Conservation (phyloP, 2,113 vertebrate species). For the Chinchilla lanigera region DNA sequence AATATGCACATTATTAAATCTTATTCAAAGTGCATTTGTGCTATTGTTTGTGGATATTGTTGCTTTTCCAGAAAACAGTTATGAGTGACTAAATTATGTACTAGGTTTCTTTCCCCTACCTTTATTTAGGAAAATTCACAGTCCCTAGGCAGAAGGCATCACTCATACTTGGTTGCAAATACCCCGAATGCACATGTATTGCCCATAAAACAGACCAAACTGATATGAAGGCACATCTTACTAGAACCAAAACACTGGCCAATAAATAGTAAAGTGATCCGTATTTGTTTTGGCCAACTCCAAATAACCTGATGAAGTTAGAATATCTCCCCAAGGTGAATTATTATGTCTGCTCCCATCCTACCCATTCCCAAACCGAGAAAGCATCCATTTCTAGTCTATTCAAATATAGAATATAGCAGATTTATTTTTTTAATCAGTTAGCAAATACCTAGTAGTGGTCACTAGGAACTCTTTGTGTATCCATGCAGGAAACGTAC, state of each 20-base stretch:
- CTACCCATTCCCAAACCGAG: background rate
- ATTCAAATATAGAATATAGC: background rate
- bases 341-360: background rate
- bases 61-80: constrained; percentile 22
- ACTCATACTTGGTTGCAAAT: background rate
- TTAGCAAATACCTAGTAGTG: background rate
- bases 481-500: background rate
- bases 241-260: background rate
- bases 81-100: background rate
- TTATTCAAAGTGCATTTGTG: background rate
- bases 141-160: background rate
- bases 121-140: background rate
- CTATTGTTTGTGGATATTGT: background rate
- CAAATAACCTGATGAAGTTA: background rate
- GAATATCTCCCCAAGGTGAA: background rate
- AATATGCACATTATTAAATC: constrained; percentile 12
- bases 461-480: background rate
- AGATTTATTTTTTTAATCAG: background rate
- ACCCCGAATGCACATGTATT: background rate
- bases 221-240: background rate
- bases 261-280: background rate
- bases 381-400: background rate
- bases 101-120: background rate
- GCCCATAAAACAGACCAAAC: constrained; percentile 12
- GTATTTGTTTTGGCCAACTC: background rate